Percentiles rank a stretch among this genome's conserved stretches.
phyloP scores from a whole-genome alignment of 2,113 vertebrate species.

The Cephalophus harveyi region DNA sequence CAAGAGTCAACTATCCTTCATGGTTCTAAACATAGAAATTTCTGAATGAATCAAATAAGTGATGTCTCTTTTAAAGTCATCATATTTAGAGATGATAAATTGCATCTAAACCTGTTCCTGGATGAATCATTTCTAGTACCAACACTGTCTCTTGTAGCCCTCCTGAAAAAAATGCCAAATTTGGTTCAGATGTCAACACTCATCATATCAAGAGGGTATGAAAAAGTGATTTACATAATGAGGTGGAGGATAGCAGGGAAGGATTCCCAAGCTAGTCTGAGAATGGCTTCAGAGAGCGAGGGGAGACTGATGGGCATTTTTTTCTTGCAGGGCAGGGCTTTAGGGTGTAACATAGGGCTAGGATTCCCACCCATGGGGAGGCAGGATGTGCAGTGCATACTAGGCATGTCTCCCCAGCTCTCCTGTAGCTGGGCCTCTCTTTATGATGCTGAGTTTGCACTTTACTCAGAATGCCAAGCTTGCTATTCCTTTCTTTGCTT shows the following conservation, averaged over 20 bases:
- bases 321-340: not conserved
- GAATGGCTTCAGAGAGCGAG: not conserved
- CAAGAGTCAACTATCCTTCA: not conserved
- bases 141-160: not conserved
- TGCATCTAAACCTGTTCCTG: not conserved
- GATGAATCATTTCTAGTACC: not conserved
- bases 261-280: not conserved
- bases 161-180: not conserved
- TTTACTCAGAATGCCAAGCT: not conserved
- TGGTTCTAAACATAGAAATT: not conserved
- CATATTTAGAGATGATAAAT: not conserved
- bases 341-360: not conserved
- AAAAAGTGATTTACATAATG: not conserved
- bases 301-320: not conserved
- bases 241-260: not conserved
- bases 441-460: not conserved
- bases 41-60: not conserved
- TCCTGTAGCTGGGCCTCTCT: not conserved
- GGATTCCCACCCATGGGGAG: fast-evolving
- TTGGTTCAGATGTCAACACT: not conserved
- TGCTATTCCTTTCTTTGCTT: not conserved
- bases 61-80: not conserved
- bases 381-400: fast-evolving
- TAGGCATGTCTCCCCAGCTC: too few relatives aligned
- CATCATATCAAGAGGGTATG: not conserved